phyloP scores from a whole-genome alignment of 2,797 vertebrate genomes.

The Parambassis ranga region DNA sequence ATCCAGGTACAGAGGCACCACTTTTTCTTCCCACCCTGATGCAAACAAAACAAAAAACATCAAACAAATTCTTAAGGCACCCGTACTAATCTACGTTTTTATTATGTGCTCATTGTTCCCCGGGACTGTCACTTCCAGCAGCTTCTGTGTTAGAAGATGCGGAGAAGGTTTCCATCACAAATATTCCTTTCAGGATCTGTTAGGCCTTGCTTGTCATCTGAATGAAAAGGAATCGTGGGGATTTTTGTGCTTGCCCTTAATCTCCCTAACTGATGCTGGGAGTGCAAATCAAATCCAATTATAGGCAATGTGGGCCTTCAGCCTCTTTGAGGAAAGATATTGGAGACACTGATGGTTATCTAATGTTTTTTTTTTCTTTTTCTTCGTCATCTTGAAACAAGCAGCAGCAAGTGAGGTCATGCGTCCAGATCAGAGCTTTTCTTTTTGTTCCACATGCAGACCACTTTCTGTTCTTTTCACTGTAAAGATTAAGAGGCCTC shows the following conservation, averaged over 20 bases:
- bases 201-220: conserved; percentile 72
- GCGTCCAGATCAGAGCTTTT: conserved; percentile 20
- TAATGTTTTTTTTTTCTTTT: conserved; percentile 25
- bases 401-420: conserved; percentile 51
- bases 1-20: conserved; percentile 26
- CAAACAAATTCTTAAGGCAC: conserved; percentile 34
- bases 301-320: conserved; percentile 73
- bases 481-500: neutral
- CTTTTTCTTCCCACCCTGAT: conserved; percentile 16
- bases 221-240: conserved; percentile 72
- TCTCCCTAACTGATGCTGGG: conserved; percentile 78
- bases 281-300: conserved; percentile 80
- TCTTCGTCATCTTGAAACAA: conserved; percentile 23
- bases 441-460: conserved; percentile 1
- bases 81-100: conserved; percentile 45
- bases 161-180: conserved; percentile 62
- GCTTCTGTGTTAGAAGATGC: conserved; percentile 29
- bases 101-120: conserved; percentile 52
- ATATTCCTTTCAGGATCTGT: conserved; percentile 71
- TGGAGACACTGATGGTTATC: conserved; percentile 74
- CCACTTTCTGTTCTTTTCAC: neutral
- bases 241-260: conserved; percentile 76
- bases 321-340: conserved; percentile 71
- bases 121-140: conserved; percentile 41
- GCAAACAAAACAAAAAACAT: neutral